phyloP scores from a whole-genome alignment of 2,888 invertebrate species.

The Nesidiocoris tenuis region DNA sequence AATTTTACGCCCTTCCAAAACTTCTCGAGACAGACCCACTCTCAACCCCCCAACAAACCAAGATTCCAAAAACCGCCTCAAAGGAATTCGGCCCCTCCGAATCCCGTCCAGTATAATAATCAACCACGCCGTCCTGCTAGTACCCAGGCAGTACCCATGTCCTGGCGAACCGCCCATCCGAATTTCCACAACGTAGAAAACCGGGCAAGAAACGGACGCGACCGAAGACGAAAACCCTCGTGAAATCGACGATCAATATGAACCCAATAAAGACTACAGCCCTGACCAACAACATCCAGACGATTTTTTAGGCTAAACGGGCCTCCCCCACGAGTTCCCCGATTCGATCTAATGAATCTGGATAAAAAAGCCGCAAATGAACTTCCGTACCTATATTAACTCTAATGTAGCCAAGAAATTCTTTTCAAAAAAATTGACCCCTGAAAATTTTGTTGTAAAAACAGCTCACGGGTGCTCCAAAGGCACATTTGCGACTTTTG shows the following conservation, averaged over 20 bases:
- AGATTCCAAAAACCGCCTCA: too few relatives aligned
- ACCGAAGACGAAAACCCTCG: background rate
- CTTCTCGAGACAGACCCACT: background rate
- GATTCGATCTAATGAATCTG: background rate
- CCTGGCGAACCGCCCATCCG: background rate
- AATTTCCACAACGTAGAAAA: slow-evolving; percentile 1
- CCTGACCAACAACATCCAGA: too few relatives aligned
- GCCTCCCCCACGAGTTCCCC: too few relatives aligned
- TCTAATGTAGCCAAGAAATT: background rate
- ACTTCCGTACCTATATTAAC: background rate
- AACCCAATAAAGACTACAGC: background rate
- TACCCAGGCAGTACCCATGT: background rate
- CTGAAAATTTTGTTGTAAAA: background rate
- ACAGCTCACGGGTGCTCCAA: background rate
- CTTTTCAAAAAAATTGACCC: background rate
- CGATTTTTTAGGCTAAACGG: background rate
- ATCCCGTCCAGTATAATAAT: too few relatives aligned
- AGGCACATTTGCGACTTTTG: background rate
- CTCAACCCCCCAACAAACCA: too few relatives aligned
- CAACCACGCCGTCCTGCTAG: too few relatives aligned
- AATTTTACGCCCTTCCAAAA: background rate
- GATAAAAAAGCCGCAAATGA: background rate
- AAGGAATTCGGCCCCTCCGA: too few relatives aligned
- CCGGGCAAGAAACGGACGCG: background rate
- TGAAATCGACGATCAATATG: background rate